A percentile compares a stretch with the other conserved stretches of the same genome.
These are phyloP conservation scores for Drosophila ustulata DNA, from an alignment of 2,888 invertebrate genomes.

Conservation along the genomic window DNA sequence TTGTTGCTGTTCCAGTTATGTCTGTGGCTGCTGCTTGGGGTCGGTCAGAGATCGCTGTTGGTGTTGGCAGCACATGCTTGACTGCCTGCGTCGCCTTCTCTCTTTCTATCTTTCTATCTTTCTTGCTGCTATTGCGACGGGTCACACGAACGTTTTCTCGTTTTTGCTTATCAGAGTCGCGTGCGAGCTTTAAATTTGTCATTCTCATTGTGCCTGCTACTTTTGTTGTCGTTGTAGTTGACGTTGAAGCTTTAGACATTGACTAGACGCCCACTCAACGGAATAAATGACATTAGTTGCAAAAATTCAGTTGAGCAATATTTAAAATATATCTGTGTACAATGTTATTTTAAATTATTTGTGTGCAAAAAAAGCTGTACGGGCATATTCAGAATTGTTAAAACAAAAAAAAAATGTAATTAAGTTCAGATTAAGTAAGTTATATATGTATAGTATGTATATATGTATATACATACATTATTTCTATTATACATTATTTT, in stretches of 20 bases:
- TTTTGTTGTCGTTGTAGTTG: conserved; percentile 7
- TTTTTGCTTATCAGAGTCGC: conserved; percentile 49
- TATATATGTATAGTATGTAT: no score
- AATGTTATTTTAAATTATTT: no score
- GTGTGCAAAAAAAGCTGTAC: no score
- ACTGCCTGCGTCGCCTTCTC: background rate
- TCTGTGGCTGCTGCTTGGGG: background rate
- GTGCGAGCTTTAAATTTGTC: conserved; percentile 40
- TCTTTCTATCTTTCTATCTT: background rate
- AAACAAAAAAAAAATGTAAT: no score
- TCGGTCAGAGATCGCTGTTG: background rate
- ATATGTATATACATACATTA: no score
- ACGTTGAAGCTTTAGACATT: background rate
- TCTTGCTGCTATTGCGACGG: background rate
- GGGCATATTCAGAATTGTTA: no score
- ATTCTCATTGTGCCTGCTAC: background rate
- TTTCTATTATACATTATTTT: no score
- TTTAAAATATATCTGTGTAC: no score
- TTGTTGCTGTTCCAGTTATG: background rate
- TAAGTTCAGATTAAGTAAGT: no score
- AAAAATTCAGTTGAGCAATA: background rate
- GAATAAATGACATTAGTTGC: background rate
- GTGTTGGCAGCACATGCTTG: conserved; percentile 10
- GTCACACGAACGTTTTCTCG: conserved; percentile 15
- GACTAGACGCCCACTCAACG: background rate